A percentile compares a stretch with the other conserved stretches of the same genome.
Evolutionary conservation across 2,797 vertebrate genomes (phyloP).

Genomic region (Melanogrammus aeglefinus): DNA sequence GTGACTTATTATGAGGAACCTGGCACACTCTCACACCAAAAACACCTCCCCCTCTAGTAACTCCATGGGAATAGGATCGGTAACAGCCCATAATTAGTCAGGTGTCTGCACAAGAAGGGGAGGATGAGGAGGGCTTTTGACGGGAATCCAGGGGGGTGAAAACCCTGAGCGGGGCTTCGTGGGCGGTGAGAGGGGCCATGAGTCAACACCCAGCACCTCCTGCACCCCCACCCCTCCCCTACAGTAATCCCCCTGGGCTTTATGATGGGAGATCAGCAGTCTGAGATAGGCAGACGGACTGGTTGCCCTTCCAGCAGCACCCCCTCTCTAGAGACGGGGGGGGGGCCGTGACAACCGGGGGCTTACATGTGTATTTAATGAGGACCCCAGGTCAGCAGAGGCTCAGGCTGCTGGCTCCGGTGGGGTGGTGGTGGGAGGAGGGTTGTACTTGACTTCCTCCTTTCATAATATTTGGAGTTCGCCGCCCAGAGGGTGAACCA

Average conservation of each 20-base stretch:
- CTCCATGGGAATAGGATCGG: slow-evolving; percentile 18
- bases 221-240: slow-evolving; percentile 36
- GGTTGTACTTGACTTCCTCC: slow-evolving; percentile 68
- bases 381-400: slow-evolving; percentile 47
- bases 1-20: slow-evolving; percentile 45
- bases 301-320: slow-evolving; percentile 48
- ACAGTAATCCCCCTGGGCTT: slow-evolving; percentile 65
- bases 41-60: slow-evolving; percentile 12
- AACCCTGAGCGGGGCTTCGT: slow-evolving; percentile 41
- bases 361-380: slow-evolving; percentile 71
- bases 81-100: slow-evolving; percentile 28
- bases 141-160: slow-evolving; percentile 34
- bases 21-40: slow-evolving; percentile 5
- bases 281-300: slow-evolving; percentile 38
- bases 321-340: slow-evolving; percentile 30
- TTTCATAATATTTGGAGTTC: slow-evolving; percentile 77
- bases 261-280: slow-evolving; percentile 56
- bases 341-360: slow-evolving; percentile 25
- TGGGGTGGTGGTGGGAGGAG: slow-evolving; percentile 21
- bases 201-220: slow-evolving; percentile 59
- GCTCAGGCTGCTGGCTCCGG: slow-evolving; percentile 37
- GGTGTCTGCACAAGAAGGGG: slow-evolving; percentile 25
- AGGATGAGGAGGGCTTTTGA: slow-evolving; percentile 34
- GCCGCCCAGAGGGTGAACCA: slow-evolving; percentile 68
- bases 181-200: slow-evolving; percentile 61